Base-by-base conservation (phyloP, 2,113 vertebrate species). In the Gulo gulo region DNA sequence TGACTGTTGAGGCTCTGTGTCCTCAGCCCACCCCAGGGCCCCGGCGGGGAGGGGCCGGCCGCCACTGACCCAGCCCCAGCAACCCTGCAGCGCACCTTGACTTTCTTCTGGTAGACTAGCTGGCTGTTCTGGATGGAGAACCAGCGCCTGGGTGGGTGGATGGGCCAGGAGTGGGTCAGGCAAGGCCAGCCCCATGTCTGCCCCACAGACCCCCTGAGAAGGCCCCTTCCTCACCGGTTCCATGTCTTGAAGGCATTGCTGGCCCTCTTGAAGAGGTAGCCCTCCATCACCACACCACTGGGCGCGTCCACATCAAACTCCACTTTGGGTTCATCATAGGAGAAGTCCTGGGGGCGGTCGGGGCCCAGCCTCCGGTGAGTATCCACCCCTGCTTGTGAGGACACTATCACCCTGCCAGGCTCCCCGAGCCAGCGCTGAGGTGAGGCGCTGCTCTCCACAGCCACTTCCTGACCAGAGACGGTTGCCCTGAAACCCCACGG, bases 111-210 rank as follows among this genome's bases (percentile, higher is more conserved):
- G 98, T 99, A 99, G 39, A 99, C 99, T 98, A 99, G 99, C 98
- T 99, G 99, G 97, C 99, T 99, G 98, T 99, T 99, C 98, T 99
- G 99, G 95, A 99, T 99, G 98, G 99, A 99, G 97, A 99, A 99
- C 99, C 99, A 99, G 88, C 99, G 99, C 98, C 99, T 99, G 20
- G 82, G 47, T 55, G 12, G 94, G 59, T 81, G 23, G 21, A 73
- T 9, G 9, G 59, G 47, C 12, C 36, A 15, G 47, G n/a, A 4
- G 1, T 5, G 55, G 59, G 74, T 96, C 88, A 97, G 63, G 45
- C 45, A 0, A 4, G 6, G 55, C 80, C 24, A 1, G 24, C 6
- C 45, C 59, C 6, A 11, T 0, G 2, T 26, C 69, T 31, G 7
- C 61, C 47, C 74, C 24, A 0, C 39, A 20, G 61, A 76, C 31